Base-by-base conservation (phyloP, 2,797 vertebrate genomes). In the Zalophus californianus region DNA sequence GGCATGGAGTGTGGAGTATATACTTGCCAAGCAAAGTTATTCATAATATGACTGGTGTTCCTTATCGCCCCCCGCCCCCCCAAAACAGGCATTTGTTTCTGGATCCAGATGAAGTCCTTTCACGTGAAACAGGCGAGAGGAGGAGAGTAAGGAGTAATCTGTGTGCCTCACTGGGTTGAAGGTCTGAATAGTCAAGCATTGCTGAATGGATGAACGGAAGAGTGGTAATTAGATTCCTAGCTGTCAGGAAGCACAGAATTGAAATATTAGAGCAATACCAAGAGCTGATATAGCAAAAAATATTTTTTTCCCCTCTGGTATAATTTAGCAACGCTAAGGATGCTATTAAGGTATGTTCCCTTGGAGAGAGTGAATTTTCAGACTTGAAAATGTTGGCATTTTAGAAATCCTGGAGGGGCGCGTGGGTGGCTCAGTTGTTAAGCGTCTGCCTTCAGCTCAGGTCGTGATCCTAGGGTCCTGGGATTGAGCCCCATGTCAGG, bases 241-340 rank as follows among this genome's bases (percentile, higher is more conserved):
- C 86, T 94, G 97, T 96, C 91, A 96, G 60, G 77, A 95, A 93
- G 83, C 44, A 44, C 0, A 1, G 64, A 91, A 52, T 83, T 95
- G 89, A 96, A 97, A 80, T 97, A 96, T 94, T 88, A 96, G 78
- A 92, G 68, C 35, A 78, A 80, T 64, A 62, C 14, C 41, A 90
- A 86, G 87, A 93, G 92, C 95, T 97, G 95, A 96, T 60, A 84
- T 92, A 86, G 83, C 79, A 97, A 94, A 95, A 96, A 90, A 32
- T 44, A n/a, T 54, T 50, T 75, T 62, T 75, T 52, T 44, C 0
- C 0, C 10, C 52, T 56, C 41, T 62, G 35, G 79, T 94, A 41
- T 86, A 79, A 90, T 96, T 97, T 91, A 94, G 35, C 56, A 95
- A 70, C 32, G 48, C 66, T 84, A 82, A 88, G n/a, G 87, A 93